Conservation (phyloP, 53 echinoderm and acorn worm species). For the Antedon mediterranea region DNA sequence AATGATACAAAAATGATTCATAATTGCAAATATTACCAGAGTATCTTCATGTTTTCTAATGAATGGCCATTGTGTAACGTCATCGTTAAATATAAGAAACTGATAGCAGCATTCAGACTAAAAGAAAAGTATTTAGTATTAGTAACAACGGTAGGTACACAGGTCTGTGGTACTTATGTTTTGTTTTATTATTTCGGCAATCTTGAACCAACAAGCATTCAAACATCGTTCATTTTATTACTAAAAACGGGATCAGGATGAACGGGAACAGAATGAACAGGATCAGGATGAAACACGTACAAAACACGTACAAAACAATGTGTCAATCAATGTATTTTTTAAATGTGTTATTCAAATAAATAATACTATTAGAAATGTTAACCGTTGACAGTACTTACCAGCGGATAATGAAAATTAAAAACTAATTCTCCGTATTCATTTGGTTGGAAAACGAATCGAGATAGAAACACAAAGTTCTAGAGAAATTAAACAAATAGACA, state of each 20-base stretch:
- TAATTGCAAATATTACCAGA: constrained; percentile 11
- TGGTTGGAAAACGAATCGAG: constrained; percentile 37
- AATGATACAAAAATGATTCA: not conserved
- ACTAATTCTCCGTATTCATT: constrained; percentile 21
- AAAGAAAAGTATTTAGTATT: not conserved
- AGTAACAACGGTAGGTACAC: too few relatives aligned
- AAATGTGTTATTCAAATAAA: too few relatives aligned
- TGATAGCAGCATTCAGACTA: constrained; percentile 37
- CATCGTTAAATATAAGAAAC: constrained; percentile 35
- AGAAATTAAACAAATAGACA: not conserved
- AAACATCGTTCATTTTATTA: too few relatives aligned
- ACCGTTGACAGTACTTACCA: constrained; percentile 30
- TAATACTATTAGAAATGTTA: too few relatives aligned
- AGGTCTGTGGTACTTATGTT: too few relatives aligned
- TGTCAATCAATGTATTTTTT: too few relatives aligned
- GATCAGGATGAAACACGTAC: too few relatives aligned
- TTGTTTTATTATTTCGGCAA: too few relatives aligned
- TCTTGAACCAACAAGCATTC: too few relatives aligned
- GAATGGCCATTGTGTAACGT: constrained; percentile 34
- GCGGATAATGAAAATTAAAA: constrained; percentile 24
- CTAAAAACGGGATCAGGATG: too few relatives aligned
- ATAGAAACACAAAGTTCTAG: constrained; percentile 35
- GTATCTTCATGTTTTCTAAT: constrained; percentile 23
- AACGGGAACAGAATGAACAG: too few relatives aligned
- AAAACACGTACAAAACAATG: too few relatives aligned